Conservation (phyloP, 2,113 vertebrate species). For the Rhinogobius similis region DNA sequence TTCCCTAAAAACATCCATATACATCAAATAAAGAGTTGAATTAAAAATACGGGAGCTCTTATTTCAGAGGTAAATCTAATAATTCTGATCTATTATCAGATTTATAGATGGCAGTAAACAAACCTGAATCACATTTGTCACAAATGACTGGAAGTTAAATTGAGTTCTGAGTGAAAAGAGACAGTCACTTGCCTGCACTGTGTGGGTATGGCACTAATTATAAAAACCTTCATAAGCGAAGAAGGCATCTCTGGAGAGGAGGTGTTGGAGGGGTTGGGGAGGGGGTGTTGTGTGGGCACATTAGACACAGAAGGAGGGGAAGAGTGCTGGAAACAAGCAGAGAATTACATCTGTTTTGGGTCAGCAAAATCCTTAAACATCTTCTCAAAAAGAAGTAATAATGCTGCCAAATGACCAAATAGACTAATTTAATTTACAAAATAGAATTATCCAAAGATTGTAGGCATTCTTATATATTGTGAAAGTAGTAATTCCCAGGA, state of each 20-base stretch:
- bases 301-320: slow-evolving; percentile 24
- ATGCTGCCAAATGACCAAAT: slow-evolving; percentile 20
- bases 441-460: slow-evolving; percentile 3
- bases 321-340: slow-evolving; percentile 24
- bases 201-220: slow-evolving; percentile 39
- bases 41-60: background rate
- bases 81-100: background rate
- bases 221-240: slow-evolving; percentile 45
- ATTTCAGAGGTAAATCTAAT: background rate
- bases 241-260: slow-evolving; percentile 44
- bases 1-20: background rate
- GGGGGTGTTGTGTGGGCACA: slow-evolving; percentile 14
- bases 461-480: background rate
- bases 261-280: slow-evolving; percentile 12
- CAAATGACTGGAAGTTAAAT: slow-evolving; percentile 18
- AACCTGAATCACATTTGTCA: slow-evolving; percentile 20
- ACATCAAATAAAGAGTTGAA: slow-evolving; percentile 2
- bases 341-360: slow-evolving; percentile 59
- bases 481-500: background rate
- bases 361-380: slow-evolving; percentile 54
- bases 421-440: slow-evolving; percentile 6
- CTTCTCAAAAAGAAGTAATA: slow-evolving; percentile 34
- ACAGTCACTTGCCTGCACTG: slow-evolving; percentile 2
- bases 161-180: slow-evolving; percentile 8
- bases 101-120: slow-evolving; percentile 14